phyloP scores from a whole-genome alignment of 2,888 invertebrate genomes.

The Odontomyia ornata region DNA sequence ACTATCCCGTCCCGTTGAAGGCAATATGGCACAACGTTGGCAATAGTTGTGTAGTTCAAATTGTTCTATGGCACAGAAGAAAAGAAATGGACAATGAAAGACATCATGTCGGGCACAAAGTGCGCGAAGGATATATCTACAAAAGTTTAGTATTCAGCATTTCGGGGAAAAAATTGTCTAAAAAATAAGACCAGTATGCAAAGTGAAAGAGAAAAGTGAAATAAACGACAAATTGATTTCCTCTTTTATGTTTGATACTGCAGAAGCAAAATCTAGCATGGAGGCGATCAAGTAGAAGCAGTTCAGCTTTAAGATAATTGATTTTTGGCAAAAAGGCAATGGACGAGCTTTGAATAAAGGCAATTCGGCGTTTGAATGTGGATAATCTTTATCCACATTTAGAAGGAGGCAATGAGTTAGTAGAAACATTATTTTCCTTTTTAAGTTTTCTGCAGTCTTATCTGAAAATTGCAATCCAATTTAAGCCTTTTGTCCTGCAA shows the following conservation, averaged over 20 bases:
- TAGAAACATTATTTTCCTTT: not conserved
- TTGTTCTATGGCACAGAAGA: slow-evolving; percentile 10
- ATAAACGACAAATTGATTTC: slow-evolving; percentile 43
- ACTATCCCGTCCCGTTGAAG: slow-evolving; percentile 34
- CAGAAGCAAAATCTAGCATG: slow-evolving; percentile 7
- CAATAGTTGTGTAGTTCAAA: not conserved
- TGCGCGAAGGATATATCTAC: not conserved
- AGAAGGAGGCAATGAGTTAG: no score
- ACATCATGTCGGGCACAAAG: not conserved
- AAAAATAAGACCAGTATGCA: slow-evolving; percentile 15
- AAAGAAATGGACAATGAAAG: slow-evolving; percentile 36
- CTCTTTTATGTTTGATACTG: not conserved
- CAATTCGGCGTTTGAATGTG: no score
- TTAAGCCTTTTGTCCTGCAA: no score
- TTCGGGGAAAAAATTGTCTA: not conserved
- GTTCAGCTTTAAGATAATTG: slow-evolving; percentile 45
- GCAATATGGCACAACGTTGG: not conserved
- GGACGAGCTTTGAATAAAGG: no score
- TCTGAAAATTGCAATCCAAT: no score
- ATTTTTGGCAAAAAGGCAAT: slow-evolving; percentile 43
- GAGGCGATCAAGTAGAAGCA: slow-evolving; percentile 36
- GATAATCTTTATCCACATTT: no score
- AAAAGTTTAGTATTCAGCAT: slow-evolving; percentile 17
- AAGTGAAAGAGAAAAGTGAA: slow-evolving; percentile 1
- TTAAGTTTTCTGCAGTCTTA: not conserved